These are phyloP conservation scores for Barbus barbus DNA, from an alignment of 2,113 vertebrate genomes.

Conservation along the genomic window DNA sequence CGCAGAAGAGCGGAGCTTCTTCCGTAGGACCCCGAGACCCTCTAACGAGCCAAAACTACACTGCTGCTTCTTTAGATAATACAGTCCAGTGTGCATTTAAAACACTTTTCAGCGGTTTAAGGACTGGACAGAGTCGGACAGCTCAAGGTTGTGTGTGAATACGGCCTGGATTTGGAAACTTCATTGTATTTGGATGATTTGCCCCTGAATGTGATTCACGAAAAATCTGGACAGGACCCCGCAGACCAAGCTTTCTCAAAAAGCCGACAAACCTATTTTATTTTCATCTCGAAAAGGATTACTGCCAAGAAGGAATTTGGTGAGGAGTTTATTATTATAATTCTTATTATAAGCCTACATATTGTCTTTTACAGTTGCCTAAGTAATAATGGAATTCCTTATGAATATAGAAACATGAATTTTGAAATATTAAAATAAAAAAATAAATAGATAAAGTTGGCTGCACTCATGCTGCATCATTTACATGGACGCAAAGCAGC, in stretches of 20 bases:
- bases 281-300: constrained; percentile 40
- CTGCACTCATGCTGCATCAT: not conserved
- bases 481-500: not conserved
- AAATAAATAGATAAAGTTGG: not conserved
- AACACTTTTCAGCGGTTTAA: constrained; percentile 2
- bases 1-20: constrained; percentile 24
- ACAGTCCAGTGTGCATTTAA: not conserved
- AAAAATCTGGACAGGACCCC: constrained; percentile 2
- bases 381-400: not conserved
- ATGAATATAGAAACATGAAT: not conserved
- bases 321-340: constrained; percentile 3
- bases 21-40: not conserved
- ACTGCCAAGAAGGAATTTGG: constrained; percentile 25
- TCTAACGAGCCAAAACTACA: constrained; percentile 6
- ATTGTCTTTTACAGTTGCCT: not conserved
- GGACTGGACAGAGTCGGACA: constrained; percentile 26
- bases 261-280: not conserved
- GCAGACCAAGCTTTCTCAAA: constrained; percentile 25
- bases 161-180: constrained; percentile 17
- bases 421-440: not conserved
- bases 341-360: not conserved
- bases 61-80: not conserved
- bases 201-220: not conserved
- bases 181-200: constrained; percentile 34
- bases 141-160: not conserved